These are phyloP conservation scores for Orussus abietinus DNA, from an alignment of 1,140 invertebrate genomes.

Conservation along the genomic window DNA sequence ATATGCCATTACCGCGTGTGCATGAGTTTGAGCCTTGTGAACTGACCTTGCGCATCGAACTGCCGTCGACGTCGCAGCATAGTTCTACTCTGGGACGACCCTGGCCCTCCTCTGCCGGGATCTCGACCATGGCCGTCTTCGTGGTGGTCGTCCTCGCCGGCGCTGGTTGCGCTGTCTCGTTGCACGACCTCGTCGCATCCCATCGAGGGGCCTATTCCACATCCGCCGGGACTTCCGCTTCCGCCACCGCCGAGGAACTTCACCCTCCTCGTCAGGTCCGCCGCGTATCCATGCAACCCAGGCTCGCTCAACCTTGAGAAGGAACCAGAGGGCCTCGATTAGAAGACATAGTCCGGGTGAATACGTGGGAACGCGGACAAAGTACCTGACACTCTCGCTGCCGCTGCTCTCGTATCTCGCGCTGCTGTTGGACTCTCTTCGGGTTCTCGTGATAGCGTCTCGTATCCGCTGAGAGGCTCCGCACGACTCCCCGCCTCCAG, in stretches of 20 bases:
- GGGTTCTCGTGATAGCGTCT: constrained; percentile 48
- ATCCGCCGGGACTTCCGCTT: constrained; percentile 27
- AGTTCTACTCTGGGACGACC: constrained; percentile 40
- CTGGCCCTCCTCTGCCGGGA: constrained; percentile 24
- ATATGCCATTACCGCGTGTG: no score
- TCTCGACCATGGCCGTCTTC: constrained; percentile 32
- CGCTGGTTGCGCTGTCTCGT: constrained; percentile 50
- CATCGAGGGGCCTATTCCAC: constrained; percentile 29
- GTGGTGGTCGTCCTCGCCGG: constrained; percentile 47
- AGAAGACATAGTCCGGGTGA: no score
- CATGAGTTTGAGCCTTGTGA: no score
- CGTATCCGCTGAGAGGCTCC: constrained; percentile 47
- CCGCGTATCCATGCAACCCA: constrained; percentile 40
- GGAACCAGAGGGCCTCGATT: no score
- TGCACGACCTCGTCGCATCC: constrained; percentile 43
- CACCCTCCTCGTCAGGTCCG: constrained; percentile 41
- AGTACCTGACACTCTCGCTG: constrained; percentile 49
- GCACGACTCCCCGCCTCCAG: constrained; percentile 38
- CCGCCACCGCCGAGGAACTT: constrained; percentile 39
- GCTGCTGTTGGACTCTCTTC: constrained; percentile 48
- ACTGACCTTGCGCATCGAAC: constrained; percentile 48
- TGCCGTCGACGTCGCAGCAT: constrained; percentile 46
- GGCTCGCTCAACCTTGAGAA: constrained; percentile 47
- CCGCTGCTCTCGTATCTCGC: constrained; percentile 50
- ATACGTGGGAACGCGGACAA: no score